These are phyloP conservation scores for Chromoteleia sp. DNA, from an alignment of 2,888 invertebrate genomes.

Conservation along the genomic window DNA sequence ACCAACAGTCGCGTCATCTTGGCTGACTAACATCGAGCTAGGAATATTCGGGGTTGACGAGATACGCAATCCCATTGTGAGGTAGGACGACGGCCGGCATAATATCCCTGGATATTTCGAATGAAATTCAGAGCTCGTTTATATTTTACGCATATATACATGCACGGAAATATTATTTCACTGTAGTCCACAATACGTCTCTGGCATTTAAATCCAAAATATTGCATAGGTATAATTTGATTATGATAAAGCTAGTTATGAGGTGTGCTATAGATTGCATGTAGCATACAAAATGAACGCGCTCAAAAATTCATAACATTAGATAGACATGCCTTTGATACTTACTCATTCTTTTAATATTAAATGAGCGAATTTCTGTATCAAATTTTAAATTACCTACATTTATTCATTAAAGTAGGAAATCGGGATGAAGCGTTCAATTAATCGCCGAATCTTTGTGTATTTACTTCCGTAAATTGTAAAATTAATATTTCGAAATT, in stretches of 20 bases:
- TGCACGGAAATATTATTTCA: constrained; percentile 39
- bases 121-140: constrained; percentile 61
- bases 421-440: too few relatives aligned
- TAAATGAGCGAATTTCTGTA: background rate
- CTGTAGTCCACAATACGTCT: constrained; percentile 35
- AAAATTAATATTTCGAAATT: too few relatives aligned
- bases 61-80: constrained; percentile 38
- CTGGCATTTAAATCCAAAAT: constrained; percentile 62
- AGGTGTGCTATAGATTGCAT: constrained; percentile 43
- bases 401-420: constrained; percentile 16
- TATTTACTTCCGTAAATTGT: too few relatives aligned
- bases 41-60: constrained; percentile 56
- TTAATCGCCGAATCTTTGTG: too few relatives aligned
- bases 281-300: constrained; percentile 23
- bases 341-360: constrained; percentile 16
- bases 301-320: constrained; percentile 23
- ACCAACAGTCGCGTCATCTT: constrained; percentile 32
- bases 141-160: constrained; percentile 58
- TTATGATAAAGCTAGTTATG: constrained; percentile 60
- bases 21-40: constrained; percentile 35
- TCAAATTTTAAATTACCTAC: constrained; percentile 19
- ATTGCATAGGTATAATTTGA: constrained; percentile 53
- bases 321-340: constrained; percentile 8
- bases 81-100: constrained; percentile 37
- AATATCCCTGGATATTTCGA: constrained; percentile 53